These are phyloP conservation scores for Lasioglossum figueresi DNA, from an alignment of 2,888 invertebrate genomes.

Conservation along the genomic window DNA sequence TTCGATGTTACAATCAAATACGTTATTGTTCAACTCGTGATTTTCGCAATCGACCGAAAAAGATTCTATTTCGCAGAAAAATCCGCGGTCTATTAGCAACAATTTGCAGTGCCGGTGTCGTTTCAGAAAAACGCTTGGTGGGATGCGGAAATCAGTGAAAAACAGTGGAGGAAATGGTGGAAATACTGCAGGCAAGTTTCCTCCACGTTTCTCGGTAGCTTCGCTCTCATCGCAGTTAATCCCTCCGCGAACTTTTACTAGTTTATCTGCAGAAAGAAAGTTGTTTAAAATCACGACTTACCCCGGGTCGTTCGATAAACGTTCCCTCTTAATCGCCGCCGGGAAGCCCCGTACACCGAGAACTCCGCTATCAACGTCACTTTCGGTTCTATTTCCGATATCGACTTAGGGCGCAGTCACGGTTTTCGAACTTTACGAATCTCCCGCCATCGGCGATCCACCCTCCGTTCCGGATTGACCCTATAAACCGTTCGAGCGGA, in stretches of 20 bases:
- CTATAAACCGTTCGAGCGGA: conserved; percentile 49
- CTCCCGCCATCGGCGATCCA: conserved; percentile 28
- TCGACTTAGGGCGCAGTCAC: conserved; percentile 46
- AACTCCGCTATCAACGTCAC: conserved; percentile 52
- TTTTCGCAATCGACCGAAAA: neutral
- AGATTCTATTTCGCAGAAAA: neutral
- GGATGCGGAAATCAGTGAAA: neutral
- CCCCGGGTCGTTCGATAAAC: conserved; percentile 13
- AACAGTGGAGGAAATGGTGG: neutral
- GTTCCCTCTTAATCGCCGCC: conserved; percentile 39
- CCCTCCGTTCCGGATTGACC: conserved; percentile 39
- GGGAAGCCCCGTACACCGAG: conserved; percentile 31
- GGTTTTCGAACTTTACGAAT: conserved; percentile 54
- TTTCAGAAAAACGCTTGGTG: neutral
- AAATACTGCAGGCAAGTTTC: neutral
- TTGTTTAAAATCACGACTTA: conserved; percentile 23
- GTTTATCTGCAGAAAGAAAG: conserved; percentile 8
- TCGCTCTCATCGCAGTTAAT: neutral
- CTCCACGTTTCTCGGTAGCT: neutral
- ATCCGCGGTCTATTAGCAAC: neutral
- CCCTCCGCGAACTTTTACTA: neutral
- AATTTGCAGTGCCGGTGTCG: neutral
- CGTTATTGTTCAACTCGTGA: neutral
- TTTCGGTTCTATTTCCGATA: conserved; percentile 52
- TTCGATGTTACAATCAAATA: neutral